Evolutionary conservation across 2,797 vertebrate genomes (phyloP), one percentile per base, ranked within the genome.

Genomic region (Thaleichthys pacificus): DNA sequence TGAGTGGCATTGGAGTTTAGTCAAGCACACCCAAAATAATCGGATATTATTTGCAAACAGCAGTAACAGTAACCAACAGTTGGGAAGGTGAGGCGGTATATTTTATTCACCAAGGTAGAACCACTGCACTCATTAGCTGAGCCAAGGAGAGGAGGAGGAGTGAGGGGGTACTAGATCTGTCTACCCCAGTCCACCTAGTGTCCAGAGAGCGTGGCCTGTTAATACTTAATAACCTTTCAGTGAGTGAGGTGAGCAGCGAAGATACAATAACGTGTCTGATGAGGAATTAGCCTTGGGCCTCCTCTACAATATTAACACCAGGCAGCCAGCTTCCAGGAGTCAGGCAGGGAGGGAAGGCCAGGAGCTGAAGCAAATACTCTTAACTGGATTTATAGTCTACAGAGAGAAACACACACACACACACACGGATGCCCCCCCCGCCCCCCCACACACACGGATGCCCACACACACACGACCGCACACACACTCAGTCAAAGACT

Each of bases 221-320:
- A 71, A 71, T 71, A 47, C 32, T 71, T 71, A 73, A 77, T 73
- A 77, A 58, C 26, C 66, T 26, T 60, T 62, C 66, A 69, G 58
- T 63, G 69, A 32, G 49, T n/a, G 42, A 42, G 64, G 64, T 35
- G 30, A 47, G 28, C 12, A 72, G 49, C 32, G 5, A 17, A 61
- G 61, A 72, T 42, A n/a, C 47, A 26, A 35, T 22, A 66, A 64
- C 65, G 8, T 57, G 65, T 72, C 65, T 72, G 66, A 68, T 70
- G 60, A 72, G 22, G 69, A 64, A 72, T 77, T 65, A 72, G 70
- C 75, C 75, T 62, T 24, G 67, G 71, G 75, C 70, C 54, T 47
- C 54, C 57, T 68, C 65, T 76, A 38, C 61, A 76, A 71, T 77
- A 72, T 77, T 77, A 66, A 69, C 62, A 66, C 32, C 28, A 71